Evolutionary conservation across 2,113 vertebrate species (phyloP).

Genomic region (Eulacestoma nigropectus): DNA sequence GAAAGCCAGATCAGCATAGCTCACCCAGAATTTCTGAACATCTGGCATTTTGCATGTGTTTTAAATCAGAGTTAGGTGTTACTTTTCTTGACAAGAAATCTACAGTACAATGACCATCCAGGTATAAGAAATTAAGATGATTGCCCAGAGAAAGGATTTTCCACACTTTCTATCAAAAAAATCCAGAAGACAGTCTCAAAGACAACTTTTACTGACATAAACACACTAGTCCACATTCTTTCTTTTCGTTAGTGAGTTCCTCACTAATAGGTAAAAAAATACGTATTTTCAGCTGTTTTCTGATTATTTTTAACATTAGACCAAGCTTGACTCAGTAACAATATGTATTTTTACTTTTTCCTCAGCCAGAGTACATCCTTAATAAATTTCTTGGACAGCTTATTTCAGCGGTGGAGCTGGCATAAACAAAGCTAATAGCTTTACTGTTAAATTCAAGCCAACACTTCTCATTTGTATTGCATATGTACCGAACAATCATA

Average conservation of each 20-base stretch:
- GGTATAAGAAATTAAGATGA: neutral
- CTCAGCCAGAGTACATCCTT: neutral
- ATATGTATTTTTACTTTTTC: neutral
- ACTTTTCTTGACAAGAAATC: neutral
- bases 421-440: neutral
- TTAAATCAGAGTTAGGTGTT: neutral
- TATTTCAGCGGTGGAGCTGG: neutral
- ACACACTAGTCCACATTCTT: neutral
- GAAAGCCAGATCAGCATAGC: neutral
- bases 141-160: neutral
- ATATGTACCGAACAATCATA: neutral
- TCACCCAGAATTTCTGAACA: neutral
- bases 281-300: neutral
- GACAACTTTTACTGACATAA: neutral
- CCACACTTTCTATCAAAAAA: neutral
- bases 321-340: neutral
- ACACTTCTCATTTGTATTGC: neutral
- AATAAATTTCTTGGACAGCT: neutral
- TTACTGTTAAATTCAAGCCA: neutral
- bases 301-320: neutral
- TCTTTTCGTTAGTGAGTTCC: neutral
- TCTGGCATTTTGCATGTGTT: neutral
- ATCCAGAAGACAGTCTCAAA: neutral
- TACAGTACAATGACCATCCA: neutral
- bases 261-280: neutral